These are phyloP conservation scores for Andrena haemorrhoa DNA, from an alignment of 2,888 invertebrate genomes.

Conservation along the genomic window DNA sequence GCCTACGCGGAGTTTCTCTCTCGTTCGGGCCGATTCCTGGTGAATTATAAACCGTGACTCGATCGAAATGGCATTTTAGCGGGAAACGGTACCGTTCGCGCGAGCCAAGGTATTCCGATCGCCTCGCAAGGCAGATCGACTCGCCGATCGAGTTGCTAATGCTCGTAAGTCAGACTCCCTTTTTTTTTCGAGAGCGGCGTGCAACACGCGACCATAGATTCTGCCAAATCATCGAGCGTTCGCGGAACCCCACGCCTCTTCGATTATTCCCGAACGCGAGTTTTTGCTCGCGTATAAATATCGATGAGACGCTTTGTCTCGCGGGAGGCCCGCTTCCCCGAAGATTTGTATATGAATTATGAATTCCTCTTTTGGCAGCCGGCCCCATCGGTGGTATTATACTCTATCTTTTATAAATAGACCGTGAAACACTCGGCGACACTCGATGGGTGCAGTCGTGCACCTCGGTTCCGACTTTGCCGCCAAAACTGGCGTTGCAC, in stretches of 20 bases:
- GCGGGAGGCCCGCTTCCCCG: not conserved
- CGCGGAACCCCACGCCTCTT: not conserved
- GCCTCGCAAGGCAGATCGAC: not conserved
- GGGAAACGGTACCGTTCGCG: slow-evolving; percentile 14
- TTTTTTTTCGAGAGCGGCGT: not conserved
- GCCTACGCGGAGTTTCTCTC: not conserved
- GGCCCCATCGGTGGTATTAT: not conserved
- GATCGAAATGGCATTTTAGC: slow-evolving; percentile 10
- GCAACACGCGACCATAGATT: not conserved
- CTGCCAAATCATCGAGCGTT: slow-evolving; percentile 11
- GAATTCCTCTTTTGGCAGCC: slow-evolving; percentile 32
- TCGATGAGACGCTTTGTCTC: slow-evolving; percentile 32
- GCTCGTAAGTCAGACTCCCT: not conserved
- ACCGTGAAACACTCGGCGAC: not conserved
- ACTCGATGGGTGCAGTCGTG: not conserved
- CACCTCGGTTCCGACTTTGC: slow-evolving; percentile 21
- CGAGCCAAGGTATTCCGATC: slow-evolving; percentile 9
- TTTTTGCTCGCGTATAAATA: slow-evolving; percentile 37
- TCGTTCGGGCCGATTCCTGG: not conserved
- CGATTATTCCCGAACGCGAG: not conserved
- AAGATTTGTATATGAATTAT: slow-evolving; percentile 16
- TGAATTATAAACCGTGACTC: not conserved
- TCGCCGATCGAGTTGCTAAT: slow-evolving; percentile 2
- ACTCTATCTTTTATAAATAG: slow-evolving; percentile 25
- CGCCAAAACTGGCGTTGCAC: slow-evolving; percentile 32